Evolutionary conservation across 2,888 invertebrate genomes (phyloP), one percentile per base, ranked within the genome.

Genomic region (Orthonychiurus folsomi): DNA sequence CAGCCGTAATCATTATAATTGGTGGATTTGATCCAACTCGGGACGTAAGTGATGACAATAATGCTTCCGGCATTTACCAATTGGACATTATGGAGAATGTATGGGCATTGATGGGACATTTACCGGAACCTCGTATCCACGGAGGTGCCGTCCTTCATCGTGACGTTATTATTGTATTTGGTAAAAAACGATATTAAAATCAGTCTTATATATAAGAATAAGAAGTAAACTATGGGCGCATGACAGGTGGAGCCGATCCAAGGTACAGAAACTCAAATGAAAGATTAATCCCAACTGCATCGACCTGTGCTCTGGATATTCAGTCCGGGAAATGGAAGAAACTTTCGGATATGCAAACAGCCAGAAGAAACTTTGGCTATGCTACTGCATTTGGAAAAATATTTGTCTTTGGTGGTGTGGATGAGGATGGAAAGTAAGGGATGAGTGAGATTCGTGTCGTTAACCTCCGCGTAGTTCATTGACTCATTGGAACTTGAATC

Each of bases 391-490:
- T 82, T 25, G 82, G 83, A 76, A 83, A 82, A n/a, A 77, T 88
- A 70, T 86, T 83, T 72, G 85, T 85, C 2, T 84, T 87, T 65
- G 87, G 87, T 1, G 87, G 87, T 5, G 85, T 85, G 76, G 84
- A 84, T 74, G 80, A 80, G 65, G 81, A 81, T 73, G 83, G 84
- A 74, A 81, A 80, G 78, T 79, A 68, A 74, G 74, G 69, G 25
- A 50, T n/a, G n/a, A n/a, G n/a, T n/a, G n/a, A 37, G 37, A 9
- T 37, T 37, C 37, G 37, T 37, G n/a, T n/a, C n/a, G n/a, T n/a
- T n/a, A n/a, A n/a, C n/a, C n/a, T n/a, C n/a, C n/a, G n/a, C n/a
- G n/a, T n/a, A n/a, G n/a, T 27, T 28, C 26, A 20, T 59, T 18
- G 20, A n/a, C n/a, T n/a, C n/a, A n/a, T n/a, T n/a, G n/a, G n/a